A percentile compares a stretch with the other conserved stretches of the same genome.
Conservation (phyloP, 1,140 invertebrate genomes). For the Lepidurus couesii region DNA sequence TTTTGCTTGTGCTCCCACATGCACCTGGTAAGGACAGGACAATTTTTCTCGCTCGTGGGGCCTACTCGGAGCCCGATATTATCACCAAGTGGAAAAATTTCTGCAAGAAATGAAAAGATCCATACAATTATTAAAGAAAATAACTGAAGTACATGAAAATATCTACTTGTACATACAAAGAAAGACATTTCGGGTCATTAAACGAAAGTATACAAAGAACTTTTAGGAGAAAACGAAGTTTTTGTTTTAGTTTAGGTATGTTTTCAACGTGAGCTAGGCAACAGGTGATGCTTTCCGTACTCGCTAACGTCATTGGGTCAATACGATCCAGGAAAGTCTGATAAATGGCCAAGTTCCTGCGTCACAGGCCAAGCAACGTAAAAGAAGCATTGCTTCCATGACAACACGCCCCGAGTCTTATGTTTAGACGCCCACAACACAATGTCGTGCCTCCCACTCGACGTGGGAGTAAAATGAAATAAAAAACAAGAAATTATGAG, state of each 20-base stretch:
- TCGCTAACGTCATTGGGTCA: neutral
- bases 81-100: constrained; percentile 19
- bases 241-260: neutral
- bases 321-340: neutral
- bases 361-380: neutral
- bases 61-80: constrained; percentile 13
- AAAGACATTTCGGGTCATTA: no score
- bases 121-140: neutral
- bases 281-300: constrained; percentile 8
- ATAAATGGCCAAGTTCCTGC: neutral
- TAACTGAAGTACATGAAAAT: neutral
- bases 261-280: neutral
- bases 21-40: neutral
- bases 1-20: constrained; percentile 18
- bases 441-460: neutral
- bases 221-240: no score
- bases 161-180: no score
- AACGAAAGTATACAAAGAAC: no score
- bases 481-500: no score
- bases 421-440: neutral
- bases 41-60: constrained; percentile 14
- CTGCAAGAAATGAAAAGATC: neutral
- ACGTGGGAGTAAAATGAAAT: neutral
- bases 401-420: neutral
- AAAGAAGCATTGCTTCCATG: constrained; percentile 9